phyloP scores from a whole-genome alignment of 2,888 invertebrate genomes.

The Tenthredo distinguenda region DNA sequence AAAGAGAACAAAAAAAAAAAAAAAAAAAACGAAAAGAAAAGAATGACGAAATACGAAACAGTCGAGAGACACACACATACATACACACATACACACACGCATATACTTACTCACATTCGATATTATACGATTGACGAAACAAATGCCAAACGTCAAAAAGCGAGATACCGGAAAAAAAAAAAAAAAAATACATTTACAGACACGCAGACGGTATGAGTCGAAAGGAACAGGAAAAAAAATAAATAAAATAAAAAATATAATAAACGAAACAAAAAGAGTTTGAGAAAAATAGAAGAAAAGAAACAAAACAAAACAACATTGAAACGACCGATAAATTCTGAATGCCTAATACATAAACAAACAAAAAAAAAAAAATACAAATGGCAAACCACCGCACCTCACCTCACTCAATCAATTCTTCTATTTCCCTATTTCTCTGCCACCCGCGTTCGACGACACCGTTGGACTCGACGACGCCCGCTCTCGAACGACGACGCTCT shows the following conservation, averaged over 20 bases:
- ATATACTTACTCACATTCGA: not conserved
- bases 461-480: conserved; percentile 56
- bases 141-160: conserved; percentile 6
- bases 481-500: conserved; percentile 56
- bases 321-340: conserved; percentile 21
- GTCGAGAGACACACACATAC: not conserved
- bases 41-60: conserved; percentile 25
- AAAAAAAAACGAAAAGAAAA: conserved; percentile 29
- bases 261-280: conserved; percentile 35
- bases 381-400: conserved; percentile 49
- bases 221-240: conserved; percentile 52
- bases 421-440: conserved; percentile 77
- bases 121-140: conserved; percentile 24
- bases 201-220: conserved; percentile 10
- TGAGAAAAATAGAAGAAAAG: not conserved
- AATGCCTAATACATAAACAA: conserved; percentile 56
- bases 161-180: conserved; percentile 2
- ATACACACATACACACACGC: not conserved
- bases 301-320: conserved; percentile 20
- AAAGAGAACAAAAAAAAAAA: conserved; percentile 38
- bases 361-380: conserved; percentile 58
- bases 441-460: conserved; percentile 61
- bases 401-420: conserved; percentile 75
- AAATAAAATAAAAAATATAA: conserved; percentile 10
- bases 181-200: not conserved